phyloP scores from a whole-genome alignment of 64 coral and sea anemone genomes.

The Stichodactyla mertensii region DNA sequence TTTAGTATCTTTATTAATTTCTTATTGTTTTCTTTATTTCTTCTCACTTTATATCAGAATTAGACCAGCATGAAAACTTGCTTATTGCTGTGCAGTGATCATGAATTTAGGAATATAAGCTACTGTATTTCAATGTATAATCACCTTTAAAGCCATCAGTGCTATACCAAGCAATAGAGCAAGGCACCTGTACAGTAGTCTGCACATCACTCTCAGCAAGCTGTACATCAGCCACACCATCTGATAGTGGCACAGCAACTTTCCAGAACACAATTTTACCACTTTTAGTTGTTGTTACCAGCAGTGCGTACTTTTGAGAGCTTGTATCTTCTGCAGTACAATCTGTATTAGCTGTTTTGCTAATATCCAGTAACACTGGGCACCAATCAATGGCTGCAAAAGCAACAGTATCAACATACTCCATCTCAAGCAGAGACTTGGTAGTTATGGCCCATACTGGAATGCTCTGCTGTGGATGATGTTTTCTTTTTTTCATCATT shows the following conservation, averaged over 20 bases:
- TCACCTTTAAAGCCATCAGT: not conserved
- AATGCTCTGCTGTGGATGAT: not conserved
- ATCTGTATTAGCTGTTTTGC: not conserved
- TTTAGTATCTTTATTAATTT: too few species aligned
- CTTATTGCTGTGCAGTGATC: too few species aligned
- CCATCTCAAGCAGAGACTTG: not conserved
- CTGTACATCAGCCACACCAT: not conserved
- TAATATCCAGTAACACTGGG: not conserved
- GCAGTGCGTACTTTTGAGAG: not conserved
- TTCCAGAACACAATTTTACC: constrained; percentile 16
- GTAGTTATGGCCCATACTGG: not conserved
- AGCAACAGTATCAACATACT: not conserved
- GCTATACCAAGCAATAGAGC: constrained; percentile 9
- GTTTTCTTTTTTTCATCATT: not conserved
- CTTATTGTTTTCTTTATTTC: too few species aligned
- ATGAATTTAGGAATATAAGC: not conserved
- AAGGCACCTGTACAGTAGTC: not conserved
- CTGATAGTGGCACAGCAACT: not conserved
- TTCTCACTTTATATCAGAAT: too few species aligned
- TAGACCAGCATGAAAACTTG: too few species aligned
- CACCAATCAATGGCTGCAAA: constrained; percentile 10
- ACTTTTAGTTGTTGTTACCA: not conserved
- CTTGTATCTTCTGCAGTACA: not conserved
- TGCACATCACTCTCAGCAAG: not conserved
- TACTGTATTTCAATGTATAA: not conserved